Evolutionary conservation across 1,140 invertebrate species (phyloP).

Genomic region (Teleogryllus occipitalis): DNA sequence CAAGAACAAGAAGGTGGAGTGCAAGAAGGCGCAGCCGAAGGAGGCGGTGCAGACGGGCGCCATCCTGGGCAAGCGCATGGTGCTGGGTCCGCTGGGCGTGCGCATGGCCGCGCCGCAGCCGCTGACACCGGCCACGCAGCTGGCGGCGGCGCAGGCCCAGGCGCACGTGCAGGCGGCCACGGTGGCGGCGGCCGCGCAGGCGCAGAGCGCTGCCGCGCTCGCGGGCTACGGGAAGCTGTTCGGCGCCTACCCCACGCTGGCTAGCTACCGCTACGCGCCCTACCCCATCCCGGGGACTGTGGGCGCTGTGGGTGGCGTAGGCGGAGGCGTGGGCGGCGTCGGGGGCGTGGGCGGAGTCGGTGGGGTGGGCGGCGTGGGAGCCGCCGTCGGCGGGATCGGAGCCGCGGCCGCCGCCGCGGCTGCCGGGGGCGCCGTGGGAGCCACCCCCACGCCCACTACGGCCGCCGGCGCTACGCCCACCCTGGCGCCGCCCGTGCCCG

Average conservation of each 20-base stretch:
- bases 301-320: slow-evolving; percentile 43
- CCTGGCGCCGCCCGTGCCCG: slow-evolving; percentile 46
- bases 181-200: slow-evolving; percentile 40
- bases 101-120: slow-evolving; percentile 46
- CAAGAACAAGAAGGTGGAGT: slow-evolving; percentile 89
- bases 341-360: slow-evolving; percentile 42
- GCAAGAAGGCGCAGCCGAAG: slow-evolving; percentile 88
- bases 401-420: slow-evolving; percentile 42
- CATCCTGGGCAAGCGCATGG: slow-evolving; percentile 60
- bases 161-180: slow-evolving; percentile 50
- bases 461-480: slow-evolving; percentile 43
- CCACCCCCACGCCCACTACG: slow-evolving; percentile 33
- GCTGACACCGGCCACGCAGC: slow-evolving; percentile 41
- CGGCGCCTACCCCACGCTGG: slow-evolving; percentile 51
- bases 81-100: slow-evolving; percentile 55
- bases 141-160: slow-evolving; percentile 47
- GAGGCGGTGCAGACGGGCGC: slow-evolving; percentile 73
- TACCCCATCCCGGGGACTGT: slow-evolving; percentile 55
- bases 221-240: slow-evolving; percentile 61
- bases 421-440: slow-evolving; percentile 39
- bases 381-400: slow-evolving; percentile 43
- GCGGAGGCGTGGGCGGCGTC: slow-evolving; percentile 41
- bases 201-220: slow-evolving; percentile 36
- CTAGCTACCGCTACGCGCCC: slow-evolving; percentile 63
- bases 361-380: slow-evolving; percentile 44